Base-by-base conservation (phyloP, 2,888 invertebrate genomes). In the Carabus problematicus region DNA sequence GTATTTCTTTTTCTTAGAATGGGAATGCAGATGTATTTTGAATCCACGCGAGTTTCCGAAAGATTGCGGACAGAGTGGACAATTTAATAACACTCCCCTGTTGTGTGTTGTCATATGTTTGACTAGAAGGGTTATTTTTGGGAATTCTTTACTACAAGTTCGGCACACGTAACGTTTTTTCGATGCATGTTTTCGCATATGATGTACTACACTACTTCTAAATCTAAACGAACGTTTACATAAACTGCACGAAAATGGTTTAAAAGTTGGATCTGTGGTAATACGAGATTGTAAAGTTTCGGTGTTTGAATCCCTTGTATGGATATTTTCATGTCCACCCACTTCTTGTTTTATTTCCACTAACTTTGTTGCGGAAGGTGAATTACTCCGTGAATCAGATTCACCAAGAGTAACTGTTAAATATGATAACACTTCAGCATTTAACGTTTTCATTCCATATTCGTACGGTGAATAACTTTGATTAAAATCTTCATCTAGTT, bases 391-490 rank as follows among this genome's bases (percentile, higher is more conserved):
- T 16, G 12, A 16, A n/a, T 64, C 56, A 40, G 29, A 29, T 47
- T 68, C 68, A 14, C 54, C 62, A 45, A 69, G 12, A 12, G 69
- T 62, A 16, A 69, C 69, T 39, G 69, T n/a, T 39, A 69, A 62
- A 55, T 45, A 61, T 18, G 69, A 69, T 62, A 69, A 62, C 8
- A 69, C 45, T 61, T 69, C 62, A 16, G 55, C 43, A 16, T 61
- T 61, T 29, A 68, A 16, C 8, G 52, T 68, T 42, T 54, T 68
- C 39, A 68, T 11, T 45, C 52, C 67, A 12, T 11, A 6, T 29
- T 29, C 29, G 6, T 29, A 29, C 29, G 29, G 6, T 29, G 29
- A 29, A 29, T 29, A 29, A 29, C 29, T 29, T 12, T 16, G 16
- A 18, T 52, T 52, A 8, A 12, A 39, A 29, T 56, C 56, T 9